Percentiles rank a stretch among this genome's conserved stretches.
Evolutionary conservation across 2,113 vertebrate genomes (phyloP).

Genomic region (Nicator chloris): DNA sequence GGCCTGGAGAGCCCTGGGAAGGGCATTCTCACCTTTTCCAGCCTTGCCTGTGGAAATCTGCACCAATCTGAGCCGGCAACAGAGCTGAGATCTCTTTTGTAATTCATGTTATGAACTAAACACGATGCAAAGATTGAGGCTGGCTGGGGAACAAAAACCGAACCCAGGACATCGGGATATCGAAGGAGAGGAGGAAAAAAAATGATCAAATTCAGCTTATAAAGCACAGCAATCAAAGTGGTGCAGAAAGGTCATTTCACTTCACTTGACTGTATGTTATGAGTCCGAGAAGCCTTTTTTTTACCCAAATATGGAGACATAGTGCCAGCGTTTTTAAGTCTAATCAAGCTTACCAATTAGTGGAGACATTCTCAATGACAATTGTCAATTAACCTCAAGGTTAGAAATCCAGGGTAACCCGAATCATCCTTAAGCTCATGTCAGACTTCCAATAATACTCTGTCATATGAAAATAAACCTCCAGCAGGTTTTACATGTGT

Average conservation of each 20-base stretch:
- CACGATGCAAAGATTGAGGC: background rate
- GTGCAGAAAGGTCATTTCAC: constrained; percentile 32
- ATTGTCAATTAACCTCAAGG: constrained; percentile 58
- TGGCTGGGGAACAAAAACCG: background rate
- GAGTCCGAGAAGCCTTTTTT: background rate
- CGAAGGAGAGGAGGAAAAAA: background rate
- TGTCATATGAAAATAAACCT: background rate
- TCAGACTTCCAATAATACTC: background rate
- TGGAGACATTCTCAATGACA: constrained; percentile 20
- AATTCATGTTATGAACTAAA: background rate
- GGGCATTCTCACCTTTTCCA: background rate
- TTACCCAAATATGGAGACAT: background rate
- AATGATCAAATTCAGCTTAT: background rate
- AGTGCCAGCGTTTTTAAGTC: background rate
- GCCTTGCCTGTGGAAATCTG: background rate
- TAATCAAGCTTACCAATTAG: constrained; percentile 48
- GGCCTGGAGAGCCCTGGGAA: background rate
- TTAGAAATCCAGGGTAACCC: constrained; percentile 18
- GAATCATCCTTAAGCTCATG: background rate
- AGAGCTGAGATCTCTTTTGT: background rate
- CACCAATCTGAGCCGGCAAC: background rate
- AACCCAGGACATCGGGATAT: background rate
- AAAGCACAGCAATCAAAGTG: constrained; percentile 29
- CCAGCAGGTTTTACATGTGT: background rate
- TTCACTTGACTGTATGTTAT: constrained; percentile 15